These are phyloP conservation scores for Scartelaos histophorus DNA, from an alignment of 2,113 vertebrate species.

Conservation along the genomic window DNA sequence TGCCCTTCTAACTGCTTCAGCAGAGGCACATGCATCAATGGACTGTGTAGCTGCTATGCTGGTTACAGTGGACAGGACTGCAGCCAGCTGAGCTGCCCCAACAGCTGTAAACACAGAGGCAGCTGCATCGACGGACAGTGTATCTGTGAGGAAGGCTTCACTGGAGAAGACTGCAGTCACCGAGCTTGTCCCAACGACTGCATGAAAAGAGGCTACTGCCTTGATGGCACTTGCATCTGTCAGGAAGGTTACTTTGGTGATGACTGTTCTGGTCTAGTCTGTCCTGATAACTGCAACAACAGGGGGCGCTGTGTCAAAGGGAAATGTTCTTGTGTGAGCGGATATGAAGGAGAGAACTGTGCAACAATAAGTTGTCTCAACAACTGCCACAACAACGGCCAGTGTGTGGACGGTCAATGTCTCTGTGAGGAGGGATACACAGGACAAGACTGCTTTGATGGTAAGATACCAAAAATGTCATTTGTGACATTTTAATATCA, in stretches of 20 bases:
- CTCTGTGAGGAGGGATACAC: slow-evolving; percentile 75
- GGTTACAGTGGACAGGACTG: slow-evolving; percentile 82
- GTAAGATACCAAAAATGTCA: slow-evolving; percentile 49
- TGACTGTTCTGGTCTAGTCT: slow-evolving; percentile 83
- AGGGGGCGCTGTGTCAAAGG: slow-evolving; percentile 77
- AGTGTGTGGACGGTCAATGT: slow-evolving; percentile 70
- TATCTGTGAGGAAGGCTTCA: slow-evolving; percentile 85
- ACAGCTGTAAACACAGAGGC: slow-evolving; percentile 77
- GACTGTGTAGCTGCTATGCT: slow-evolving; percentile 82
- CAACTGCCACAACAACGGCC: slow-evolving; percentile 71
- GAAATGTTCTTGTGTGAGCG: slow-evolving; percentile 80
- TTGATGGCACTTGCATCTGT: slow-evolving; percentile 75
- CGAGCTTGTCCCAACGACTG: slow-evolving; percentile 81
- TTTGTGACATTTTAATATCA: slow-evolving; percentile 12
- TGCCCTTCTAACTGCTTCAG: slow-evolving; percentile 83
- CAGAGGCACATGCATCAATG: slow-evolving; percentile 79
- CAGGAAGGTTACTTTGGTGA: slow-evolving; percentile 74
- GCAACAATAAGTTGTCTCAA: slow-evolving; percentile 75
- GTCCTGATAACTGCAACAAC: slow-evolving; percentile 78
- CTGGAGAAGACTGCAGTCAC: slow-evolving; percentile 81
- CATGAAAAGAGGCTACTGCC: slow-evolving; percentile 72
- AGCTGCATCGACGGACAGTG: slow-evolving; percentile 82
- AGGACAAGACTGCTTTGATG: slow-evolving; percentile 77
- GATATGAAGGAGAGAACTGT: slow-evolving; percentile 83
- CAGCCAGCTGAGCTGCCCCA: slow-evolving; percentile 75